A percentile compares a stretch with the other conserved stretches of the same genome.
Evolutionary conservation across 2,888 invertebrate genomes (phyloP).

Genomic region (Dicycla oo): DNA sequence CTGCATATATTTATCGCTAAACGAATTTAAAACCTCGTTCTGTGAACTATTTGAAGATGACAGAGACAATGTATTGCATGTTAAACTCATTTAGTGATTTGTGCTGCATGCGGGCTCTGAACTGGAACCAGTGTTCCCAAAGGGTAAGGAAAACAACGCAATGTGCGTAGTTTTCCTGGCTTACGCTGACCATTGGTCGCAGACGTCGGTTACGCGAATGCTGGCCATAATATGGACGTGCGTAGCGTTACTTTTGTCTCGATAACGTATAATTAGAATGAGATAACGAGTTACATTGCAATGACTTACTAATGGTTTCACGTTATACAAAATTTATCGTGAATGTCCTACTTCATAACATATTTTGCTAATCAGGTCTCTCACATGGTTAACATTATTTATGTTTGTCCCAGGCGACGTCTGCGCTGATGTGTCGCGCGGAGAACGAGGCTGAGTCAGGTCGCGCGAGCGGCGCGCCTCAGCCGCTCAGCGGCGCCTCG

Average conservation of each 20-base stretch:
- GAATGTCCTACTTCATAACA: background rate
- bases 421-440: constrained; percentile 84
- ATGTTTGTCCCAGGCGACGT: constrained; percentile 79
- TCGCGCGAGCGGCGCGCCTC: constrained; percentile 79
- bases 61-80: background rate
- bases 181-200: background rate
- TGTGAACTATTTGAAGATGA: background rate
- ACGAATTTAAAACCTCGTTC: background rate
- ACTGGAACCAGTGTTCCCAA: background rate
- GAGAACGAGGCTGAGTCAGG: constrained; percentile 75
- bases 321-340: background rate
- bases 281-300: background rate
- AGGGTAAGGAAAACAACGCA: background rate
- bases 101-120: background rate
- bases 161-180: background rate
- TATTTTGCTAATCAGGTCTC: background rate
- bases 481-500: constrained; percentile 77
- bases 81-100: background rate
- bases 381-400: background rate
- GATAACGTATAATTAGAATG: background rate
- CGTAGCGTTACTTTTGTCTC: background rate
- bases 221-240: background rate
- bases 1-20: background rate
- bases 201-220: background rate
- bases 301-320: background rate